Evolutionary conservation across 2,888 invertebrate genomes (phyloP).

Genomic region (Ferrisia virgata): DNA sequence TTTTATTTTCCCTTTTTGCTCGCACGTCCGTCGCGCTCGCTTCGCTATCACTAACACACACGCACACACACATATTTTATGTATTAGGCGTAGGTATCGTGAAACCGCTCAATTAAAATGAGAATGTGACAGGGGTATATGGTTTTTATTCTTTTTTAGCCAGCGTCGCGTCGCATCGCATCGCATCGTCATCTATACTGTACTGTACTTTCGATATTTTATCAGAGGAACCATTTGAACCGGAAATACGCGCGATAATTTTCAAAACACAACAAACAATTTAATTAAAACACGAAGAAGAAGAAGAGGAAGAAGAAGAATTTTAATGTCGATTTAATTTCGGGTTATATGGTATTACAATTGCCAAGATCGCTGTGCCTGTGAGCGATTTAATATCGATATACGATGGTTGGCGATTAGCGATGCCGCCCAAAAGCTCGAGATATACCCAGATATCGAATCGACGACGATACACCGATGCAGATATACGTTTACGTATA

Average conservation of each 20-base stretch:
- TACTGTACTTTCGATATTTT: background rate
- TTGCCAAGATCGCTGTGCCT: background rate
- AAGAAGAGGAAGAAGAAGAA: background rate
- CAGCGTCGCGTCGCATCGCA: background rate
- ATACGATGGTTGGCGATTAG: constrained; percentile 14
- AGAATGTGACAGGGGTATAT: background rate
- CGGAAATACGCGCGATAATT: constrained; percentile 11
- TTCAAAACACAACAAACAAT: background rate
- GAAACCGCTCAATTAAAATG: background rate
- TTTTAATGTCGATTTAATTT: constrained; percentile 34
- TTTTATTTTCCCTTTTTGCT: background rate
- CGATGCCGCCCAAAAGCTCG: constrained; percentile 29
- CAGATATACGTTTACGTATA: too few species aligned
- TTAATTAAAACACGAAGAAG: constrained; percentile 27
- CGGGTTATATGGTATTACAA: constrained; percentile 21
- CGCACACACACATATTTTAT: too few species aligned
- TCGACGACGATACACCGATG: background rate
- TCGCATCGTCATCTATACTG: background rate
- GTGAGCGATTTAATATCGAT: constrained; percentile 30
- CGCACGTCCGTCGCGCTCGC: background rate
- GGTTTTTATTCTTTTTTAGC: background rate
- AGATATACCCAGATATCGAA: constrained; percentile 3
- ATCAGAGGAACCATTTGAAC: background rate
- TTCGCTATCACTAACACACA: background rate
- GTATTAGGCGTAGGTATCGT: background rate